phyloP scores from a whole-genome alignment of 1,140 invertebrate species.

The Rhysida immarginata region DNA sequence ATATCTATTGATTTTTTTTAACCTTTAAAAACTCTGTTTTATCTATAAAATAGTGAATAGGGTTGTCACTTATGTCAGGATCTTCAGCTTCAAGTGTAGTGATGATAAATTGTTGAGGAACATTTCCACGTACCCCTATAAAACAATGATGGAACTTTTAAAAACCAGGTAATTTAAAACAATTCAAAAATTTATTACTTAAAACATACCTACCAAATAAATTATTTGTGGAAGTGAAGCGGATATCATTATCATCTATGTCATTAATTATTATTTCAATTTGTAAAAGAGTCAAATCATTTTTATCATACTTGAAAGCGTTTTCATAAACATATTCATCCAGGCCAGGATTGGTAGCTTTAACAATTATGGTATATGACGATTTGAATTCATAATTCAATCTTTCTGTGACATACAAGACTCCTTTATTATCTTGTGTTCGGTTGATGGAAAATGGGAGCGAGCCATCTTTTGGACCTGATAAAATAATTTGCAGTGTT shows the following conservation, averaged over 20 bases:
- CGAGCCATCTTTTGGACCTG: no score
- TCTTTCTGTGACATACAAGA: slow-evolving; percentile 41
- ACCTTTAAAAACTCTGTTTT: neutral
- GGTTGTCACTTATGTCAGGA: slow-evolving; percentile 34
- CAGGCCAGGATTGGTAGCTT: slow-evolving; percentile 43
- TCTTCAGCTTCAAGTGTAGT: slow-evolving; percentile 48
- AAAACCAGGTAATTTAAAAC: neutral
- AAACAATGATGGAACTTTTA: neutral
- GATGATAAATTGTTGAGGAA: slow-evolving; percentile 21
- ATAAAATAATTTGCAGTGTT: no score
- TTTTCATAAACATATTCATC: neutral
- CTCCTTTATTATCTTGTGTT: slow-evolving; percentile 44
- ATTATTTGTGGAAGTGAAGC: slow-evolving; percentile 15
- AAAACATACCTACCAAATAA: neutral
- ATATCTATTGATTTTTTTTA: neutral
- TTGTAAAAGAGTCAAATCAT: slow-evolving; percentile 2
- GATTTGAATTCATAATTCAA: slow-evolving; percentile 48
- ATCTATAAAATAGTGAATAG: neutral
- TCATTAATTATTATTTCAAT: slow-evolving; percentile 15
- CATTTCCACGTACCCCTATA: neutral
- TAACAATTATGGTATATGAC: slow-evolving; percentile 45
- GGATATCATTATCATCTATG: slow-evolving; percentile 20
- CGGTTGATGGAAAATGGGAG: slow-evolving; percentile 45
- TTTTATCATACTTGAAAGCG: neutral
- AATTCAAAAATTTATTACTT: neutral